phyloP scores from a whole-genome alignment of 2,113 vertebrate genomes.

The Bungarus multicinctus region DNA sequence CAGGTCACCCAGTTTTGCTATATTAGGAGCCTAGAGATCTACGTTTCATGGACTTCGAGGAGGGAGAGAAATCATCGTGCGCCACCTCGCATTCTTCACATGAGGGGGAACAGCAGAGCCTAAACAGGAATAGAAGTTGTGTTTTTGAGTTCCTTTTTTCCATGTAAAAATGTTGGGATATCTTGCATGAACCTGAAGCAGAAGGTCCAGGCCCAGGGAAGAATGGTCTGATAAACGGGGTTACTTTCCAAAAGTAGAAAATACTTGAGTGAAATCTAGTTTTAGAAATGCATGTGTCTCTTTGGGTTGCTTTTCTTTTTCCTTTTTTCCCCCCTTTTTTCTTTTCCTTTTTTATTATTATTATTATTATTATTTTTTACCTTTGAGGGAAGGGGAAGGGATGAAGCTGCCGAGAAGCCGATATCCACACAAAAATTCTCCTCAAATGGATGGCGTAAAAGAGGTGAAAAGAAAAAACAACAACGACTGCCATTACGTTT shows the following conservation, averaged over 20 bases:
- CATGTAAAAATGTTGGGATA: slow-evolving; percentile 30
- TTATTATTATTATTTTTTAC: slow-evolving; percentile 1
- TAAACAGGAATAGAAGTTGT: slow-evolving; percentile 59
- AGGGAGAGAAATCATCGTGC: slow-evolving; percentile 63
- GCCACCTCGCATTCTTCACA: slow-evolving; percentile 63
- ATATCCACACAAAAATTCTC: slow-evolving; percentile 71
- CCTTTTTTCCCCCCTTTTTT: slow-evolving; percentile 31
- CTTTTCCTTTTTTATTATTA: slow-evolving; percentile 46
- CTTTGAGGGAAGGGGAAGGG: slow-evolving; percentile 42
- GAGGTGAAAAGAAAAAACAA: background rate
- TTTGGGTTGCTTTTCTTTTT: slow-evolving; percentile 35
- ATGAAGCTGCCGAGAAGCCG: slow-evolving; percentile 57
- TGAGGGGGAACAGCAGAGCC: slow-evolving; percentile 62
- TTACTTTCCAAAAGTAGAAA: slow-evolving; percentile 73
- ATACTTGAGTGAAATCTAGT: slow-evolving; percentile 73
- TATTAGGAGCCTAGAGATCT: slow-evolving; percentile 70
- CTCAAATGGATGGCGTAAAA: slow-evolving; percentile 62
- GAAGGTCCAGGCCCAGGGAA: slow-evolving; percentile 55
- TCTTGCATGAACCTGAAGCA: slow-evolving; percentile 36
- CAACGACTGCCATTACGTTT: slow-evolving; percentile 59
- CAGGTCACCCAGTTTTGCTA: slow-evolving; percentile 62
- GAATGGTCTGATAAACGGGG: slow-evolving; percentile 63
- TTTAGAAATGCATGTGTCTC: slow-evolving; percentile 69
- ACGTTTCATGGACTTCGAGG: slow-evolving; percentile 56
- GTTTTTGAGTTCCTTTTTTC: slow-evolving; percentile 39